Evolutionary conservation across 2,888 invertebrate species (phyloP).

Genomic region (Perizoma affinitatum): DNA sequence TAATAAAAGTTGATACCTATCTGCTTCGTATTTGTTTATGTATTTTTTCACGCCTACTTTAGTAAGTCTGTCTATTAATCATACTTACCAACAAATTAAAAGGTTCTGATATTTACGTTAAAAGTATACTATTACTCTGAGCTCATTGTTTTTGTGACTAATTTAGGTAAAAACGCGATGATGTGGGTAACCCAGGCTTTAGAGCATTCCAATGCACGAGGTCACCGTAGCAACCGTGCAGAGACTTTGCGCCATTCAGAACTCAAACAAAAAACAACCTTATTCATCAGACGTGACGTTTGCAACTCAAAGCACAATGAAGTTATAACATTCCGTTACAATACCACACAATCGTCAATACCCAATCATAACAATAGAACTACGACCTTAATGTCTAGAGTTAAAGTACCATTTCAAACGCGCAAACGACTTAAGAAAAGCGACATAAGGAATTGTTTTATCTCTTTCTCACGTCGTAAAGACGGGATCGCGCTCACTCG

Average conservation of each 20-base stretch:
- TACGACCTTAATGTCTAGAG: conserved; percentile 75
- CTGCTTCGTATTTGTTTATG: no score
- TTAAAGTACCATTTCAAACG: conserved; percentile 77
- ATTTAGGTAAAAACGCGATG: conserved; percentile 71
- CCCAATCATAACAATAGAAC: conserved; percentile 77
- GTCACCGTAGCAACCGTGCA: conserved; percentile 85
- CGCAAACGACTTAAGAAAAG: conserved; percentile 79
- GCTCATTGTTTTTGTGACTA: conserved; percentile 60
- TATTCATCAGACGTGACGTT: conserved; percentile 60
- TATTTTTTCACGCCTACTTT: no score
- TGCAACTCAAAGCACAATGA: conserved; percentile 70
- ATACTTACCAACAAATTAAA: no score
- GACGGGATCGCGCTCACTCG: conserved; percentile 69
- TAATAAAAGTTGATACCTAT: no score
- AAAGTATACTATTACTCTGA: conserved; percentile 47
- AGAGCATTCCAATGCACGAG: conserved; percentile 64
- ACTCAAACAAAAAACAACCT: conserved; percentile 69
- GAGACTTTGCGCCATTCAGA: conserved; percentile 54
- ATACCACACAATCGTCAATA: conserved; percentile 73
- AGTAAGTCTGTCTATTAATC: no score
- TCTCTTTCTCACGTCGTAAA: conserved; percentile 82
- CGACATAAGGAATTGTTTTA: conserved; percentile 82
- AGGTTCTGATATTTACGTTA: conserved; percentile 14
- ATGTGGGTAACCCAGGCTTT: conserved; percentile 66
- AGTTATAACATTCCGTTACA: conserved; percentile 81